Evolutionary conservation across 2,113 vertebrate species (phyloP), one percentile per base, ranked within the genome.

Genomic region (Gopherus evgoodei): DNA sequence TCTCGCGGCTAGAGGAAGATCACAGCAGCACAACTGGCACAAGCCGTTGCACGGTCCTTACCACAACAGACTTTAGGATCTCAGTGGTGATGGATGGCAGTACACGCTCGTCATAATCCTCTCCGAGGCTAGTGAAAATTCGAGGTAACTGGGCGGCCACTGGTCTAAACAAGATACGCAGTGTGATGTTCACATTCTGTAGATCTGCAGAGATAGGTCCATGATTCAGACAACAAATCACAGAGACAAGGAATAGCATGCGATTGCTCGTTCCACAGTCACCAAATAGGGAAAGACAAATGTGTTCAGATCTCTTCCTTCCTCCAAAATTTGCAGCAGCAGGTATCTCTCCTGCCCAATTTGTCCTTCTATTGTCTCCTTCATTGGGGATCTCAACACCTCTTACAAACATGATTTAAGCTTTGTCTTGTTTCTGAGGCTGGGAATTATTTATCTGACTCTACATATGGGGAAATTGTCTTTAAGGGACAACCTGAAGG

Each of bases 101-200:
- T 79, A 99, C 99, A 1, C 99, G 98, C 92, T 99, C 99, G 2
- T 99, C 99, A 0, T 99, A 99, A 97, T 99, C 99, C 94, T 99
- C 99, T 1, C 99, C 99, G 1, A 99, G 99, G 93, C 98, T 99
- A 91, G 98, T 99, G 97, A 98, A 99, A 96, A 99, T 99, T 11
- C 99, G 99, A 0, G 99, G 99, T 16, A 99, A 98, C 97, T 99
- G 99, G 53, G 59, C 94, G 0, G 98, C 98, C 11, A 99, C 96
- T 0, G 99, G 99, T 87, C 99, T 98, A 96, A 99, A 99, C 4
- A 99, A 98, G 98, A 99, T 99, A 9, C 99, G 98, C 95, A 99
- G 93, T 0, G 99, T 99, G 98, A 99, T 99, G 98, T 99, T 99
- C 72, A 99, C 99, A 1, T 99, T 99, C 99, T 99, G 99, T 87